phyloP scores from a whole-genome alignment of 1,140 invertebrate genomes.

The Cylas formicarius region DNA sequence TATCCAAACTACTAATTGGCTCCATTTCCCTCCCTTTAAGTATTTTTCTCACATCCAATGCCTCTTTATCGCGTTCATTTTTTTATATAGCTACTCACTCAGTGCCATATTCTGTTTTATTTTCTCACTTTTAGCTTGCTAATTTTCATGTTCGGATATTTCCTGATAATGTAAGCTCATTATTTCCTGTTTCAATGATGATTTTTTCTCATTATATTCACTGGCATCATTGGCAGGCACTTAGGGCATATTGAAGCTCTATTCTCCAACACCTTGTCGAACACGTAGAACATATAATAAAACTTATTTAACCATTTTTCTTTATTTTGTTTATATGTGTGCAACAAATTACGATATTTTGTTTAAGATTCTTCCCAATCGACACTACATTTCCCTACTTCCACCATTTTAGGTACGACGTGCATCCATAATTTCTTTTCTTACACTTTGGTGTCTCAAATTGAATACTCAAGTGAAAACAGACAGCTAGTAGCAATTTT shows the following conservation, averaged over 20 bases:
- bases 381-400: background rate
- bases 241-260: conserved; percentile 1
- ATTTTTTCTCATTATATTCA: conserved; percentile 1
- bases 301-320: background rate
- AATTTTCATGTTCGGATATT: background rate
- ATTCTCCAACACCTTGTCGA: background rate
- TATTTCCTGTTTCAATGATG: background rate
- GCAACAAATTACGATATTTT: conserved; percentile 1
- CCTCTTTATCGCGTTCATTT: background rate
- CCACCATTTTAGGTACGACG: background rate
- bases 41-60: background rate
- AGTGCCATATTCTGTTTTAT: conserved; percentile 1
- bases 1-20: background rate
- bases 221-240: background rate
- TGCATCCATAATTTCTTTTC: conserved; percentile 1
- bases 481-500: conserved; percentile 1
- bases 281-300: background rate
- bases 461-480: background rate
- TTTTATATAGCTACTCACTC: conserved; percentile 1
- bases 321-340: conserved; percentile 2
- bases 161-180: background rate
- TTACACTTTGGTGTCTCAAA: conserved; percentile 4
- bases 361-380: background rate
- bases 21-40: background rate
- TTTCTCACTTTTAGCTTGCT: background rate